phyloP scores from a whole-genome alignment of 2,888 invertebrate species.

The Apodemia zela region DNA sequence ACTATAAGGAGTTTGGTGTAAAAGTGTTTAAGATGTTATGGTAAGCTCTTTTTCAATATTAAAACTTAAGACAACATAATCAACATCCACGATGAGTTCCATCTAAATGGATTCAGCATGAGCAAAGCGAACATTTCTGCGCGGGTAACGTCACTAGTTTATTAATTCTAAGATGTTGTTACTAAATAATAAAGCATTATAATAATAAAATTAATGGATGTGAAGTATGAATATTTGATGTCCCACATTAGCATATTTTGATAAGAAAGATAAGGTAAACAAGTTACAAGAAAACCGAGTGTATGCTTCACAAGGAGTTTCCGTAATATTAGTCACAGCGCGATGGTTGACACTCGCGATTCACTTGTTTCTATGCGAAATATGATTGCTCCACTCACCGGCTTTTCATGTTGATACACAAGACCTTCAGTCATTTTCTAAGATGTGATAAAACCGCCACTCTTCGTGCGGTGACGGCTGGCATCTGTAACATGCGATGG shows the following conservation, averaged over 20 bases:
- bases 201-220: background rate
- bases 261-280: constrained; percentile 2
- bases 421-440: constrained; percentile 78
- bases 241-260: background rate
- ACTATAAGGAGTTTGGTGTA: too few relatives aligned
- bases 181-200: background rate
- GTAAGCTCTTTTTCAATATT: too few relatives aligned
- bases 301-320: background rate
- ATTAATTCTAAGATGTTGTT: background rate
- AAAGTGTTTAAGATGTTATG: too few relatives aligned
- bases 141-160: background rate
- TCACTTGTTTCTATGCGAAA: constrained; percentile 6
- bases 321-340: background rate
- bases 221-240: background rate
- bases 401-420: constrained; percentile 62
- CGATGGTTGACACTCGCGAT: background rate
- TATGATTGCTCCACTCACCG: constrained; percentile 54
- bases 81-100: background rate
- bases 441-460: constrained; percentile 76
- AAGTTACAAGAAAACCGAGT: background rate
- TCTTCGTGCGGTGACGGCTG: constrained; percentile 72
- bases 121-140: too few relatives aligned
- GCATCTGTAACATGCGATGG: constrained; percentile 72
- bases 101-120: background rate
- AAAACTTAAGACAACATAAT: too few relatives aligned